Conservation (phyloP, 2,797 vertebrate genomes). For the Galagoides demidoff region DNA sequence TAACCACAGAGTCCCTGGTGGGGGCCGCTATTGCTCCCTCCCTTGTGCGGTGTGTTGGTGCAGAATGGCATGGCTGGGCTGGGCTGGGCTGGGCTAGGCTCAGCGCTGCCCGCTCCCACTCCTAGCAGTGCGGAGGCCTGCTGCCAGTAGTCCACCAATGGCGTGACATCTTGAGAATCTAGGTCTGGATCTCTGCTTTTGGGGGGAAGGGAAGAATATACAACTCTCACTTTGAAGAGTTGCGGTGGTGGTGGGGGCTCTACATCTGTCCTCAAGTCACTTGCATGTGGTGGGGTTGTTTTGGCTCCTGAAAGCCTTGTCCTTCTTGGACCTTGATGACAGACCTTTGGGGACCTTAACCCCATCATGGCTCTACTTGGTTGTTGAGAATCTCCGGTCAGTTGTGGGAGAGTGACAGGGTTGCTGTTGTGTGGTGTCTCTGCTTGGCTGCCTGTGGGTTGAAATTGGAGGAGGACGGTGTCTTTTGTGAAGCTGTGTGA, state of each 20-base stretch:
- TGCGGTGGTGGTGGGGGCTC: not conserved
- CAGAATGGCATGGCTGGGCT: not conserved
- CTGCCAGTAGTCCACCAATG: not conserved
- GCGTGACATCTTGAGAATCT: constrained; percentile 39
- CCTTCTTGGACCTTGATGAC: not conserved
- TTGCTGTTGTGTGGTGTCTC: not conserved
- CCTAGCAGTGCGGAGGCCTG: not conserved
- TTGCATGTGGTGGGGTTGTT: not conserved
- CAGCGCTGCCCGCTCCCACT: not conserved
- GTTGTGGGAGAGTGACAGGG: not conserved
- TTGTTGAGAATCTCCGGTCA: constrained; percentile 34
- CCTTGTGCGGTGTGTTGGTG: constrained; percentile 16
- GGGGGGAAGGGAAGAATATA: not conserved
- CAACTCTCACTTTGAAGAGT: not conserved
- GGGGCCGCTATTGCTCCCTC: not conserved
- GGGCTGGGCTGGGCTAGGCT: not conserved
- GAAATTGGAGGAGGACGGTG: not conserved
- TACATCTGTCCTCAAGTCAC: not conserved
- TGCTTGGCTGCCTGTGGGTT: not conserved
- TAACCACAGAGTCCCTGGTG: constrained; percentile 4
- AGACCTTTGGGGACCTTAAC: not conserved
- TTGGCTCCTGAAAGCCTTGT: not conserved
- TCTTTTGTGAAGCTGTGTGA: not conserved
- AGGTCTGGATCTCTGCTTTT: not conserved
- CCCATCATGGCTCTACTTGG: not conserved